Evolutionary conservation across 2,888 invertebrate species (phyloP).

Genomic region (Syrista parreyssii): DNA sequence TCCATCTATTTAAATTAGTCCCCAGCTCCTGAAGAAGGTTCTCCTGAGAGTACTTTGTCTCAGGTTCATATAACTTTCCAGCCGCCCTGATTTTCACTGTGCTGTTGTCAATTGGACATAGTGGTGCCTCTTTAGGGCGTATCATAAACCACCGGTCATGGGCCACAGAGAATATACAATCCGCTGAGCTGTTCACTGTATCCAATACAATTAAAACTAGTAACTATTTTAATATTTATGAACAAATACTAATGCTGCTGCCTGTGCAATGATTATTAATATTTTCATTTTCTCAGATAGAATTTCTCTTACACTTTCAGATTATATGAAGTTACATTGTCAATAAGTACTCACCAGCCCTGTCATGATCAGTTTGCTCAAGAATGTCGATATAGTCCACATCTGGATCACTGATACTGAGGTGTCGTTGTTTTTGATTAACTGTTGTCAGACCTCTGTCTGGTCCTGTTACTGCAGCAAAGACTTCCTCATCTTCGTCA

Average conservation of each 20-base stretch:
- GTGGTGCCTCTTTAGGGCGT: slow-evolving; percentile 40
- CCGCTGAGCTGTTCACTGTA: slow-evolving; percentile 46
- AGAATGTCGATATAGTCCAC: slow-evolving; percentile 79
- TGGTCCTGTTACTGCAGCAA: slow-evolving; percentile 84
- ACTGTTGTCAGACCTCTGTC: slow-evolving; percentile 83
- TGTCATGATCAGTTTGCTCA: slow-evolving; percentile 60
- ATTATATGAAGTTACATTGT: neutral
- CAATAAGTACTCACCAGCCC: slow-evolving; percentile 42
- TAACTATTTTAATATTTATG: neutral
- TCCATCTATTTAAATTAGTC: slow-evolving; percentile 9
- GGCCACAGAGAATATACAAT: slow-evolving; percentile 56
- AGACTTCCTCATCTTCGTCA: slow-evolving; percentile 70
- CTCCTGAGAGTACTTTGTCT: slow-evolving; percentile 38
- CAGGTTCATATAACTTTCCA: slow-evolving; percentile 56
- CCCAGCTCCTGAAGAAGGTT: slow-evolving; percentile 27
- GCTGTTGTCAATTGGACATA: slow-evolving; percentile 58
- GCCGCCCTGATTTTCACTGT: slow-evolving; percentile 60
- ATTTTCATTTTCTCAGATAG: neutral
- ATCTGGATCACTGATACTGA: slow-evolving; percentile 75
- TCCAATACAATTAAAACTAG: slow-evolving; percentile 19
- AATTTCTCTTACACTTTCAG: neutral
- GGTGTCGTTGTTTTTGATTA: slow-evolving; percentile 74
- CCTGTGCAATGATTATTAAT: neutral
- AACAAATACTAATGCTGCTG: neutral
- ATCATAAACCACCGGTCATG: slow-evolving; percentile 56